A percentile compares a stretch with the other conserved stretches of the same genome.
phyloP scores from a whole-genome alignment of 2,797 vertebrate genomes.

The Dipus sagitta region DNA sequence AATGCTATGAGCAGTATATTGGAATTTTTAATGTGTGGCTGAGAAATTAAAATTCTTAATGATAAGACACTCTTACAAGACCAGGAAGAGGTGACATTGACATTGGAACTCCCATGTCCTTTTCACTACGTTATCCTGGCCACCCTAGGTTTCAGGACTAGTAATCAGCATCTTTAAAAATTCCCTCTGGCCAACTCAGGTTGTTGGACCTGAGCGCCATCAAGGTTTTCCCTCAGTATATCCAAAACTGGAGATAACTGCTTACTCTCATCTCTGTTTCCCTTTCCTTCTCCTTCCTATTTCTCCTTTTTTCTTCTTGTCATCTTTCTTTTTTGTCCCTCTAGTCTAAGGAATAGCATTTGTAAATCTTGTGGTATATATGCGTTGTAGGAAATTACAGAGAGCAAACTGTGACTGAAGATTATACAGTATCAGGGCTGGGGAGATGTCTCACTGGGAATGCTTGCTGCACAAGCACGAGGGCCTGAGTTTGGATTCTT shows the following conservation, averaged over 20 bases:
- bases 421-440: background rate
- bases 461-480: too few relatives aligned
- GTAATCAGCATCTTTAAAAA: background rate
- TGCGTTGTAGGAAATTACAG: slow-evolving; percentile 23
- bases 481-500: too few relatives aligned
- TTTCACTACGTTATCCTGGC: background rate
- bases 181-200: background rate
- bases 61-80: slow-evolving; percentile 40
- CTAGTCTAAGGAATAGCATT: background rate
- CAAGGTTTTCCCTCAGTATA: background rate
- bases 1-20: background rate
- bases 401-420: background rate
- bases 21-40: background rate
- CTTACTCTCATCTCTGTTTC: background rate
- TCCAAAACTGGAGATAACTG: background rate
- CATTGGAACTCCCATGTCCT: slow-evolving; percentile 23
- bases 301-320: background rate
- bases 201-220: background rate
- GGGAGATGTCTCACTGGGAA: too few relatives aligned
- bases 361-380: background rate
- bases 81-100: background rate
- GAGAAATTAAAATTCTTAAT: slow-evolving; percentile 12
- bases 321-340: background rate
- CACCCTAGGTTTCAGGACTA: background rate
- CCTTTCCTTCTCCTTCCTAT: background rate